Evolutionary conservation across 2,113 vertebrate species (phyloP).

Genomic region (Collichthys lucidus): DNA sequence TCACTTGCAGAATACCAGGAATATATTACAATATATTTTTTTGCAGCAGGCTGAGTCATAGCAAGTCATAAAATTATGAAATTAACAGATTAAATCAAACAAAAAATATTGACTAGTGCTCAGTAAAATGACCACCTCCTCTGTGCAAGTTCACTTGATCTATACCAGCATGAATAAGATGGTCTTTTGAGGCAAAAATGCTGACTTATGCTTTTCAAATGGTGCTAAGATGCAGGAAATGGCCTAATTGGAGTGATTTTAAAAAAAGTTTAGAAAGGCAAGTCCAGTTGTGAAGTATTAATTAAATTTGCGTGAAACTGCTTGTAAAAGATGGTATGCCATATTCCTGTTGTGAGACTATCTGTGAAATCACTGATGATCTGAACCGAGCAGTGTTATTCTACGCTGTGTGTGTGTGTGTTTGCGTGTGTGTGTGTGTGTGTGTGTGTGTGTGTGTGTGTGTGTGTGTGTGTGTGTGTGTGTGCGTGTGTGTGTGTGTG

Average conservation of each 20-base stretch:
- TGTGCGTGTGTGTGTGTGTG: not conserved
- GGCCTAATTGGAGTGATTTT: not conserved
- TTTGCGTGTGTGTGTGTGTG: not conserved
- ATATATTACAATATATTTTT: not conserved
- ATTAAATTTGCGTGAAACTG: not conserved
- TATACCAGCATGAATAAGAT: not conserved
- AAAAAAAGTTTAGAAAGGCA: not conserved
- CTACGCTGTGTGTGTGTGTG: not conserved
- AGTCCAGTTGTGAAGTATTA: too few species aligned
- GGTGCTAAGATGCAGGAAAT: not conserved
- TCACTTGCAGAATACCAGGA: not conserved
- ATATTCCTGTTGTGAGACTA: not conserved
- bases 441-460: too few species aligned
- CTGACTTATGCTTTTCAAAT: not conserved
- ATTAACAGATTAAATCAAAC: not conserved
- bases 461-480: not conserved
- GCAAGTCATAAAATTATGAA: not conserved
- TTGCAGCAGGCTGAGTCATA: not conserved
- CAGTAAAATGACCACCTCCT: constrained; percentile 16
- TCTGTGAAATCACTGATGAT: not conserved
- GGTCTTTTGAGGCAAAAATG: not conserved
- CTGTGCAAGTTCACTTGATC: not conserved
- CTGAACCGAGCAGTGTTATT: not conserved
- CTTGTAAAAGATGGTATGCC: not conserved
- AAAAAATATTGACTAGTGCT: not conserved